These are phyloP conservation scores for Trypoxylon attenuatum DNA, from an alignment of 2,888 invertebrate genomes.

Conservation along the genomic window DNA sequence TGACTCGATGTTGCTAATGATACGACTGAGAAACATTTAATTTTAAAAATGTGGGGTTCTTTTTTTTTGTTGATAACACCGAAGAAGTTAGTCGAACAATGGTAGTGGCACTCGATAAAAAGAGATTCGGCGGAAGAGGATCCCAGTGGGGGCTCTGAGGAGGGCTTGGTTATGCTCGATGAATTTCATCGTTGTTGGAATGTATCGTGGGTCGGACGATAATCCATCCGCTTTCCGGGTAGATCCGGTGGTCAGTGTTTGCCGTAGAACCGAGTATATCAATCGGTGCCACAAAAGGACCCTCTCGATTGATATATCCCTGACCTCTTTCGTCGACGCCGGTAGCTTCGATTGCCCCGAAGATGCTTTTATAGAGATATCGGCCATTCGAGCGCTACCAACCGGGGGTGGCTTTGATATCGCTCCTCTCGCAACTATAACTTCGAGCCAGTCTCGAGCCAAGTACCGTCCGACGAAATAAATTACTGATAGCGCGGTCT, in stretches of 20 bases:
- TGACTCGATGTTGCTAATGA: no score
- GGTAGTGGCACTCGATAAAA: no score
- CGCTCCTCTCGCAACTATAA: conserved; percentile 17
- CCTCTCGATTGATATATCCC: conserved; percentile 22
- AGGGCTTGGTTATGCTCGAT: not conserved
- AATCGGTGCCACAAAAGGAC: conserved; percentile 35
- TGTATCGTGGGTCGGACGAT: conserved; percentile 3
- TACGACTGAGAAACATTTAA: no score
- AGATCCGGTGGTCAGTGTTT: conserved; percentile 14
- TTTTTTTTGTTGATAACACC: not conserved
- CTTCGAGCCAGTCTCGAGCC: conserved; percentile 6
- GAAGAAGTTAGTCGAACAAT: no score
- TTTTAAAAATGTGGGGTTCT: not conserved
- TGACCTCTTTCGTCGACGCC: conserved; percentile 17
- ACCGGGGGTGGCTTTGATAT: conserved; percentile 11
- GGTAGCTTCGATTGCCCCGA: conserved; percentile 39
- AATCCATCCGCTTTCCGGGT: not conserved
- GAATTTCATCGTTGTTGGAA: not conserved
- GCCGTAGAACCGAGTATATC: conserved; percentile 30
- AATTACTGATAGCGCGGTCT: not conserved
- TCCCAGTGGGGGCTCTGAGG: not conserved
- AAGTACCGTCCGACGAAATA: not conserved
- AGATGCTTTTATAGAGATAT: conserved; percentile 41
- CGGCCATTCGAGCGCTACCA: conserved; percentile 4
- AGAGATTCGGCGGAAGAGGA: not conserved